These are phyloP conservation scores for Lacerta agilis DNA, from an alignment of 2,797 vertebrate species.

Conservation along the genomic window DNA sequence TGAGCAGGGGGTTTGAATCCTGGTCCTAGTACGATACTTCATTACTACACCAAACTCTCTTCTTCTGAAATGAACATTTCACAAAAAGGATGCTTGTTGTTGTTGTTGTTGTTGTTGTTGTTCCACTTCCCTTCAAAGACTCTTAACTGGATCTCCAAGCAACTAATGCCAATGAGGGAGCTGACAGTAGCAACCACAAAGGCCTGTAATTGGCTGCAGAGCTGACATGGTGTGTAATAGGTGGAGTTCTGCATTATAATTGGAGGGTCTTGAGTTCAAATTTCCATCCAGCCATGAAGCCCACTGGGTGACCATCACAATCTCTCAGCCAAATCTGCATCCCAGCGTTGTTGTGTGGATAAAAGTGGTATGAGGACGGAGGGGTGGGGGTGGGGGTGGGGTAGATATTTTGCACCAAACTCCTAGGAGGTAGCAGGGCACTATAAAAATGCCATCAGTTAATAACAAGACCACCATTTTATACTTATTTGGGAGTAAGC, in stretches of 20 bases:
- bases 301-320: not conserved
- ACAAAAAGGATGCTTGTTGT: not conserved
- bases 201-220: not conserved
- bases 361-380: too few species aligned
- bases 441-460: not conserved
- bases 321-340: not conserved
- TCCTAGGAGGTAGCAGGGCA: not conserved
- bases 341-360: not conserved
- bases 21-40: not conserved
- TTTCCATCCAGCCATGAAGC: not conserved
- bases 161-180: not conserved
- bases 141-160: not conserved
- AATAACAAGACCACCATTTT: not conserved
- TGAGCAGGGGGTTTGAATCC: not conserved
- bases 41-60: not conserved
- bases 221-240: not conserved
- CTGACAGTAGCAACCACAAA: not conserved
- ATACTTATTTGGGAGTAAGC: not conserved
- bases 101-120: too few species aligned
- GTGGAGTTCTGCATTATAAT: not conserved
- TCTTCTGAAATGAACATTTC: not conserved
- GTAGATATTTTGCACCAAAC: not conserved
- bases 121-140: not conserved
- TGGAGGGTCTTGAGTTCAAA: not conserved
- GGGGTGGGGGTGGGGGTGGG: too few species aligned